Base-by-base conservation (phyloP, 2,888 invertebrate species). In the Metalampra italica region DNA sequence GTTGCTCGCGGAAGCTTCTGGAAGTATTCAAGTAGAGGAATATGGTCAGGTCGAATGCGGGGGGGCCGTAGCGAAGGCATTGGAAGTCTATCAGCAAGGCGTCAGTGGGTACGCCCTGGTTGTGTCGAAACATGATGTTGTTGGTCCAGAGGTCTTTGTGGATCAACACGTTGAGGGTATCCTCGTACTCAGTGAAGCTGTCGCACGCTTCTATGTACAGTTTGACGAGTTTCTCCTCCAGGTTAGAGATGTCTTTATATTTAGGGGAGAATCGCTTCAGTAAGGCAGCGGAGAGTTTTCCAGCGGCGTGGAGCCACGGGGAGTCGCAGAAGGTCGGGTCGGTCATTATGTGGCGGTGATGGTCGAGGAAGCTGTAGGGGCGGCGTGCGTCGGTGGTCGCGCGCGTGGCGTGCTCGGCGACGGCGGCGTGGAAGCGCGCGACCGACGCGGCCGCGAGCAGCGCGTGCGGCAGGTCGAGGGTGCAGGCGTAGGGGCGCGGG, bases 91-190 rank as follows among this genome's bases (percentile, higher is more conserved):
- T 62, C 0, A 88, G 52, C 1, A 87, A 29, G 0, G 79, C 76
- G 34, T 73, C 74, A 0, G 42, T 59, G 0, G 83, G 84, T 0
- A 51, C 55, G 1, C 63, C 66, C 7, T 64, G 57, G 0, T 71
- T 63, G 45, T 85, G 79, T 47, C 71, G 74, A 44, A 82, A 88
- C 69, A 88, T 70, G 1, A 88, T 74, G 48, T 88, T 88, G 47
- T 84, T 84, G 0, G 66, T 60, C 88, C 88, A 88, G 29, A 87
- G 49, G 46, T 88, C 88, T 44, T 76, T 84, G 46, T 88, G 88
- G 2, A 81, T 53, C 3, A 84, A 50, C 0, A 82, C 76, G 45
- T 88, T 88, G 0, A 86, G 51, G 1, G 76, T 77, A 1, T 62
- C 65, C 8, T 69, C 56, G 7, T 69, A 60, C 9, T 73, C 71